Evolutionary conservation across 2,113 vertebrate species (phyloP).

Genomic region (Nyctibius bracteatus): DNA sequence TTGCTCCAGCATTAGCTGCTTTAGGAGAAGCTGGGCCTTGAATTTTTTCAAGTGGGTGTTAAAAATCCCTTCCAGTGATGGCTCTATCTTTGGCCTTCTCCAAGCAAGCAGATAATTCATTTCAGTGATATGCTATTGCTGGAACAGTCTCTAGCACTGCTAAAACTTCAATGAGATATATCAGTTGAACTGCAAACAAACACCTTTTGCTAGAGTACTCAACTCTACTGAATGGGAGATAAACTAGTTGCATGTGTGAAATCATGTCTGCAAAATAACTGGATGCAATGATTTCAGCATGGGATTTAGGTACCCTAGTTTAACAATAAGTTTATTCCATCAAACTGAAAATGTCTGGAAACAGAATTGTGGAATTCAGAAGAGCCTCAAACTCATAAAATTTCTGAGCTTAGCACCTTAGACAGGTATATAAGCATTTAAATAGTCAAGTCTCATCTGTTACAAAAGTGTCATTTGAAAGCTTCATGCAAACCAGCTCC

Average conservation of each 20-base stretch:
- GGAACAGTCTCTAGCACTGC: background rate
- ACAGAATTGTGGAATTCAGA: background rate
- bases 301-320: background rate
- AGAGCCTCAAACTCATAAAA: background rate
- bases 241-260: background rate
- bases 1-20: background rate
- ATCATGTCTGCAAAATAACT: background rate
- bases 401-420: background rate
- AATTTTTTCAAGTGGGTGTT: background rate
- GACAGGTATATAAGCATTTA: background rate
- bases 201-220: background rate
- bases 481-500: background rate
- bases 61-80: background rate
- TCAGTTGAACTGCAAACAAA: background rate
- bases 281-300: background rate
- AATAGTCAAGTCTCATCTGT: background rate
- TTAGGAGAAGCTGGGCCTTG: background rate
- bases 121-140: background rate
- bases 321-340: background rate
- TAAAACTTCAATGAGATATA: background rate
- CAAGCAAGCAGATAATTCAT: background rate
- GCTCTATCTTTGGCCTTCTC: background rate
- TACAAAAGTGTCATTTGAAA: background rate
- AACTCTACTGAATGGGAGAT: background rate
- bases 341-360: background rate